Evolutionary conservation across 2,888 invertebrate species (phyloP), one percentile per base, ranked within the genome.

Genomic region (Dione vanillae): DNA sequence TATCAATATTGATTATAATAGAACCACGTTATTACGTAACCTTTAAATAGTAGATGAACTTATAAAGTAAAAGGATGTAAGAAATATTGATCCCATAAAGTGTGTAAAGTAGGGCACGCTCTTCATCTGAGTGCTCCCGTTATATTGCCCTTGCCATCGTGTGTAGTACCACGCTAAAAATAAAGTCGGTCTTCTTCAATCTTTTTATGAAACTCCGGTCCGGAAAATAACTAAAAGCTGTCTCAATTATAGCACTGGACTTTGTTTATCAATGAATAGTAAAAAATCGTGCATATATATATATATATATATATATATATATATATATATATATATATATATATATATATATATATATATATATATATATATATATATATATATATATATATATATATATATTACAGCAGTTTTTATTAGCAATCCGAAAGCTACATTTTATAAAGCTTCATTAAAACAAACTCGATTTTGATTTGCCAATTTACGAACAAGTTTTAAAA

Each of bases 41-140:
- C 11, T 40, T 64, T 40, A 11, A 8, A 37, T 1, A 19, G n/a
- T 0, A 51, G 2, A 19, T 51, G 40, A 8, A n/a, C 37, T 64
- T 14, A 8, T 49, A 64, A 40, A 40, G 10, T 10, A 51, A 16
- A 35, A 62, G 19, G 62, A 52, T 52, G 19, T 68, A n/a, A 68
- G 20, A 56, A n/a, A 65, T 56, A 69, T 52, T 35, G 64, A 45
- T 52, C 69, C 43, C 54, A 64, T 20, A 64, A 43, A 41, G 35
- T 58, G n/a, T 58, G 12, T 40, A 49, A 72, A 72, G 49, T 72
- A 72, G 72, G 62, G 54, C 69, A 8, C 51, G 65, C 65, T 27
- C 47, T 69, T 56, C 51, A 72, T 65, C 54, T 49, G 43, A 40
- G 37, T 47, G 66, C 56, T 47, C 40, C 37, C 64, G 37, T 69